These are phyloP conservation scores for Champsocephalus gunnari DNA, from an alignment of 2,797 vertebrate genomes.

Conservation along the genomic window DNA sequence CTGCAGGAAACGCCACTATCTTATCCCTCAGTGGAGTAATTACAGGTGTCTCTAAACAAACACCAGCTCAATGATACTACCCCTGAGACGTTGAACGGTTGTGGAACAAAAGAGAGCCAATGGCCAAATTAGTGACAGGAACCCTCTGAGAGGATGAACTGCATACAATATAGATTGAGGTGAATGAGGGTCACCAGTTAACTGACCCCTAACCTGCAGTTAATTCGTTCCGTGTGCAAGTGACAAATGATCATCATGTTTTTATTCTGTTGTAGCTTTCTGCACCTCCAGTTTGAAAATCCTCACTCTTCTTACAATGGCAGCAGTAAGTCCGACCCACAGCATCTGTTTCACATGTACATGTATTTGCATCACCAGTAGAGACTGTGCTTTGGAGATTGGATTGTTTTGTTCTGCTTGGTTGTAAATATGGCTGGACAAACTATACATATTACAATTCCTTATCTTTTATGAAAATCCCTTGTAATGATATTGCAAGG, in stretches of 20 bases:
- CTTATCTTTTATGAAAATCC: not conserved
- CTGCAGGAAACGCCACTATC: conserved; percentile 2
- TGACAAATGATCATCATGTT: not conserved
- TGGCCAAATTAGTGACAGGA: conserved; percentile 33
- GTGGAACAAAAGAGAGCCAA: conserved; percentile 22
- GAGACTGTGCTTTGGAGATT: fast-evolving
- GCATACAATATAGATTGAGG: conserved; percentile 69
- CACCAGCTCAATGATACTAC: conserved; percentile 46
- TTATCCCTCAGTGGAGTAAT: conserved; percentile 46
- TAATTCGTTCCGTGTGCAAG: not conserved
- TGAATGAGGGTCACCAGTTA: conserved; percentile 40
- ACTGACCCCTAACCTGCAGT: conserved; percentile 2
- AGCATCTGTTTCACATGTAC: conserved; percentile 19
- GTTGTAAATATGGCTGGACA: too few species aligned
- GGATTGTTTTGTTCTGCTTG: not conserved
- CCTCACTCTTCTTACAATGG: conserved; percentile 74
- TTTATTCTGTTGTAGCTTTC: conserved; percentile 60
- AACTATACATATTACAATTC: too few species aligned
- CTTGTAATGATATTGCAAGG: not conserved
- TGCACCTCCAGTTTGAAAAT: conserved; percentile 49
- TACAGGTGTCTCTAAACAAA: conserved; percentile 68
- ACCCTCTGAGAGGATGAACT: conserved; percentile 42
- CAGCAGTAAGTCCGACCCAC: conserved; percentile 80
- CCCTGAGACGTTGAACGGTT: not conserved
- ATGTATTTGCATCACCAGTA: conserved; percentile 40